Conservation (phyloP, 2,888 invertebrate species). For the Ennomos quercinarius region DNA sequence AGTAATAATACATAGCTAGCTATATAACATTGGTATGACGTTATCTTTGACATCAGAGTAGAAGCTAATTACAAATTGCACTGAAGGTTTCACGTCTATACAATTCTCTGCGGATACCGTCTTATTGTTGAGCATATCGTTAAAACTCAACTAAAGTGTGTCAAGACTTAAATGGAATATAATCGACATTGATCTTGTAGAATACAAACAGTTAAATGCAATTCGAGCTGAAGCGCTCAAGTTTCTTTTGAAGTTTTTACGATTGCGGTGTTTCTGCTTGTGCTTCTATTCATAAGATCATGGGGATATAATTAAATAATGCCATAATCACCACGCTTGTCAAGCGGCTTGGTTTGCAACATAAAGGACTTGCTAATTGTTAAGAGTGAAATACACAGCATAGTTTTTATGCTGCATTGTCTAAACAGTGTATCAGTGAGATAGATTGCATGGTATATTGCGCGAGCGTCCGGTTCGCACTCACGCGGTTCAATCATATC, state of each 20-base stretch:
- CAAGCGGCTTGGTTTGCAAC: too few species aligned
- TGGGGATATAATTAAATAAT: too few species aligned
- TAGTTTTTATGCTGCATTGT: conserved; percentile 3
- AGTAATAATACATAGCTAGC: not conserved
- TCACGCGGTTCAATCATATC: conserved; percentile 26
- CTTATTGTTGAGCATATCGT: conserved; percentile 10
- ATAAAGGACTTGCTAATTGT: too few species aligned
- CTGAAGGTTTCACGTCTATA: conserved; percentile 17
- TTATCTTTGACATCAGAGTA: conserved; percentile 23
- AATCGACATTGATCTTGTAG: conserved; percentile 20
- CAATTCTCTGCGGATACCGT: conserved; percentile 15
- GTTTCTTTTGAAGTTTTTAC: conserved; percentile 6
- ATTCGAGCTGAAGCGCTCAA: conserved; percentile 1
- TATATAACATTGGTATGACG: conserved; percentile 5
- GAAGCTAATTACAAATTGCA: conserved; percentile 11
- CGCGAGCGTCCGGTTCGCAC: conserved; percentile 11
- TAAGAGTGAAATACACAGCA: not conserved
- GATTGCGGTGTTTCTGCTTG: conserved; percentile 1
- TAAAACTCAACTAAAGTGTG: conserved; percentile 17
- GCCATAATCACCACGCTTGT: too few species aligned
- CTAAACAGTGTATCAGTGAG: conserved; percentile 13
- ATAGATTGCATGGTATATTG: conserved; percentile 19
- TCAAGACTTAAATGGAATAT: conserved; percentile 21
- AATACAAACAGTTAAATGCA: conserved; percentile 14
- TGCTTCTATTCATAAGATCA: not conserved